Percentiles rank a stretch among this genome's conserved stretches.
Evolutionary conservation across 2,888 invertebrate species (phyloP).

Genomic region (Elysia crispata): DNA sequence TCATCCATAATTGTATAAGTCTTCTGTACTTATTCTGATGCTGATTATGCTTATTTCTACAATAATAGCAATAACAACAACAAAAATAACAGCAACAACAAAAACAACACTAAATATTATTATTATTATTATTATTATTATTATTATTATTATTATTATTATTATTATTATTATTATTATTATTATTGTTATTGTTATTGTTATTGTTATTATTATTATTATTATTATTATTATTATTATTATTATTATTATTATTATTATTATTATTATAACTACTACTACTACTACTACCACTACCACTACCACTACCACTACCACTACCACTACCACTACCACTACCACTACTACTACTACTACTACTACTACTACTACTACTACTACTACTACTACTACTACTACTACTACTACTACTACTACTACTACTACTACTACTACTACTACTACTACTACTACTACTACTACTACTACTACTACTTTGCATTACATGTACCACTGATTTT

Average conservation of each 20-base stretch:
- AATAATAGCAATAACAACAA: no score
- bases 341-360: slow-evolving; percentile 1
- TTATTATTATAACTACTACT: neutral
- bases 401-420: slow-evolving; percentile 37
- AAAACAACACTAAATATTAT: no score
- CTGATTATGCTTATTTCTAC: no score
- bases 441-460: slow-evolving; percentile 35
- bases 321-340: neutral
- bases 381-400: slow-evolving; percentile 35
- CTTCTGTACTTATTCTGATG: no score
- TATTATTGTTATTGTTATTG: neutral
- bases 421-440: slow-evolving; percentile 35
- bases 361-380: slow-evolving; percentile 24
- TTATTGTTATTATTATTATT: slow-evolving; percentile 4
- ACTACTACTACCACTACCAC: neutral
- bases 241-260: slow-evolving; percentile 9
- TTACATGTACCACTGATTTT: neutral
- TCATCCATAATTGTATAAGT: no score
- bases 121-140: no score
- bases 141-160: no score
- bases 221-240: slow-evolving; percentile 9
- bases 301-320: no score
- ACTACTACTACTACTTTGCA: slow-evolving; percentile 28
- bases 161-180: slow-evolving; percentile 9
- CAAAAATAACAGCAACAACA: no score